phyloP scores from a whole-genome alignment of 1,140 invertebrate genomes.

The Euura saliciscinereae region DNA sequence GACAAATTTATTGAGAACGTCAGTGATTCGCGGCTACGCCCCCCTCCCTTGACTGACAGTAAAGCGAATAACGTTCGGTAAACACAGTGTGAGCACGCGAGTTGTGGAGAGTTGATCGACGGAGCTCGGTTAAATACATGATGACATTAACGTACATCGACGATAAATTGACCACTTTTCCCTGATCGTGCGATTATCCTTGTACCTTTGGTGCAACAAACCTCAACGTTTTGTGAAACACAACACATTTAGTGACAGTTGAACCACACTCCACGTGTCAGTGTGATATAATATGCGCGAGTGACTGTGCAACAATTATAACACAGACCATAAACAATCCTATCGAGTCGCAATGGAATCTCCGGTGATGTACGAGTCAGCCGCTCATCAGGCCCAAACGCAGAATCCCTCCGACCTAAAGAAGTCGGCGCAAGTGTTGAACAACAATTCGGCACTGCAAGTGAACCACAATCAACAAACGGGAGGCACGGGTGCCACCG shows the following conservation, averaged over 20 bases:
- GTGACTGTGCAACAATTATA: background rate
- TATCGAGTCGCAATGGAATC: slow-evolving; percentile 46
- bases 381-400: slow-evolving; percentile 52
- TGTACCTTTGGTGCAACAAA: background rate
- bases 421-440: slow-evolving; percentile 46
- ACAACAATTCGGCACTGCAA: slow-evolving; percentile 49
- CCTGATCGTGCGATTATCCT: no score
- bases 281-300: background rate
- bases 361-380: slow-evolving; percentile 57
- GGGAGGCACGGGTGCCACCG: slow-evolving; percentile 43
- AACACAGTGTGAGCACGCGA: background rate
- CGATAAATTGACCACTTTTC: no score
- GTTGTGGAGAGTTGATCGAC: background rate
- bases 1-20: background rate
- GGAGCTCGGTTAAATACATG: no score
- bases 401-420: slow-evolving; percentile 47
- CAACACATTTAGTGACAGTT: background rate
- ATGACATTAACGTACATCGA: no score
- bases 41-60: background rate
- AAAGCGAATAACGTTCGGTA: background rate
- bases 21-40: background rate
- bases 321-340: no score
- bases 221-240: background rate
- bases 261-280: background rate
- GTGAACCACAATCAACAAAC: slow-evolving; percentile 53